A percentile compares a stretch with the other conserved stretches of the same genome.
These are phyloP conservation scores for Brachypodius melanocephalos DNA, from an alignment of 2,113 vertebrate species.

Conservation along the genomic window DNA sequence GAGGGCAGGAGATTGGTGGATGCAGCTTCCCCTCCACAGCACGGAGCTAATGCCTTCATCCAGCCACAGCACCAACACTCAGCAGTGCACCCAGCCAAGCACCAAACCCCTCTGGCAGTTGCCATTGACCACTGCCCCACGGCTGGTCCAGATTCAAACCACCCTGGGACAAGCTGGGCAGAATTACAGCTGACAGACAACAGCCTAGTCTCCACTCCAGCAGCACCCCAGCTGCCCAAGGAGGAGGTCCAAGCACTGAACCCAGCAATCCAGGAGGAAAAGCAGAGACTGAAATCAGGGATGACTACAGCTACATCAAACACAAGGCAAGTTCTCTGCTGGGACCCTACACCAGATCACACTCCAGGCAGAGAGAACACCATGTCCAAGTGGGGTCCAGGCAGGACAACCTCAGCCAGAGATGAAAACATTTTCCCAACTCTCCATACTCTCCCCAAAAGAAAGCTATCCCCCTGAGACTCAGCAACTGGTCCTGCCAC, in stretches of 20 bases:
- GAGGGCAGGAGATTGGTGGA: not conserved
- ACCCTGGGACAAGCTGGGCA: not conserved
- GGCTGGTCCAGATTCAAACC: not conserved
- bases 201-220: not conserved
- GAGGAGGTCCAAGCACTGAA: not conserved
- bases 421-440: not conserved
- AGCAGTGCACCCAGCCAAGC: not conserved
- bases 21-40: not conserved
- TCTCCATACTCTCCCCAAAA: not conserved
- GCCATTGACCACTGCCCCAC: not conserved
- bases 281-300: not conserved
- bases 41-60: not conserved
- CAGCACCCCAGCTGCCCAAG: not conserved
- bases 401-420: not conserved
- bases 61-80: accelerated
- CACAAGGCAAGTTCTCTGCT: not conserved
- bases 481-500: accelerated
- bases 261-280: not conserved
- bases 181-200: not conserved
- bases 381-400: not conserved
- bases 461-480: not conserved
- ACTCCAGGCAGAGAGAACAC: not conserved
- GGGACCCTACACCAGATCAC: not conserved
- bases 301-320: not conserved
- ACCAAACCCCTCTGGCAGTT: not conserved